These are phyloP conservation scores for Daktulosphaira vitifoliae DNA, from an alignment of 1,140 invertebrate genomes.

Conservation along the genomic window DNA sequence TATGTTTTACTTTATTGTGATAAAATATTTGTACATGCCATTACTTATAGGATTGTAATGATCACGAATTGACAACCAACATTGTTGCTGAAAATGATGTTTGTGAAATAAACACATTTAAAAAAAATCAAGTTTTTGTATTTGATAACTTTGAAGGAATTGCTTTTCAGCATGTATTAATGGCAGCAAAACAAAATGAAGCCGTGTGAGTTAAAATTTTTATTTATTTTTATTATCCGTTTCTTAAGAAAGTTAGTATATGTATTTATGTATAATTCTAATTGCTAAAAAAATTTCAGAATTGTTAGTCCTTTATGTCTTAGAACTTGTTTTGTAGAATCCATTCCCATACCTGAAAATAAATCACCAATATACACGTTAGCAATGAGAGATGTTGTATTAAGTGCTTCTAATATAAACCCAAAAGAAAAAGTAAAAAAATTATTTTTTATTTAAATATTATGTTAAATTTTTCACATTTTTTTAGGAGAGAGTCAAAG, in stretches of 20 bases:
- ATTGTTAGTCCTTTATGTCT: slow-evolving; percentile 71
- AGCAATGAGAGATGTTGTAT: slow-evolving; percentile 65
- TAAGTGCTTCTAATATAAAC: slow-evolving; percentile 63
- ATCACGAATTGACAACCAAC: slow-evolving; percentile 2
- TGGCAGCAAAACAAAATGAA: slow-evolving; percentile 6
- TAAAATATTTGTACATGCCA: too few relatives aligned
- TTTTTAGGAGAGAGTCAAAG: slow-evolving; percentile 54
- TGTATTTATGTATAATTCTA: too few relatives aligned
- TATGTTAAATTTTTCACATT: slow-evolving; percentile 12
- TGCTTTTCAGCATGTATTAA: slow-evolving; percentile 11
- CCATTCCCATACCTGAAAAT: slow-evolving; percentile 62
- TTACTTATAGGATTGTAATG: slow-evolving; percentile 9
- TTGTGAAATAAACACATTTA: slow-evolving; percentile 11
- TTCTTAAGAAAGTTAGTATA: too few relatives aligned
- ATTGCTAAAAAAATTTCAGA: slow-evolving; percentile 43
- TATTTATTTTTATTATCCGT: not conserved
- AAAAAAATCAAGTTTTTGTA: slow-evolving; percentile 24
- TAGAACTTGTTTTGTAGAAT: slow-evolving; percentile 60
- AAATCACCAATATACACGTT: slow-evolving; percentile 67
- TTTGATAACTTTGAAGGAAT: slow-evolving; percentile 19
- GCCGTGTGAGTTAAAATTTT: slow-evolving; percentile 28
- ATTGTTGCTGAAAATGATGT: not conserved
- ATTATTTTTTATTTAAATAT: not conserved
- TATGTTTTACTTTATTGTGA: too few relatives aligned
- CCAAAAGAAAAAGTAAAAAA: slow-evolving; percentile 51